A percentile compares a stretch with the other conserved stretches of the same genome.
phyloP scores from a whole-genome alignment of 2,888 invertebrate genomes.

The Malthinus flaveolus region DNA sequence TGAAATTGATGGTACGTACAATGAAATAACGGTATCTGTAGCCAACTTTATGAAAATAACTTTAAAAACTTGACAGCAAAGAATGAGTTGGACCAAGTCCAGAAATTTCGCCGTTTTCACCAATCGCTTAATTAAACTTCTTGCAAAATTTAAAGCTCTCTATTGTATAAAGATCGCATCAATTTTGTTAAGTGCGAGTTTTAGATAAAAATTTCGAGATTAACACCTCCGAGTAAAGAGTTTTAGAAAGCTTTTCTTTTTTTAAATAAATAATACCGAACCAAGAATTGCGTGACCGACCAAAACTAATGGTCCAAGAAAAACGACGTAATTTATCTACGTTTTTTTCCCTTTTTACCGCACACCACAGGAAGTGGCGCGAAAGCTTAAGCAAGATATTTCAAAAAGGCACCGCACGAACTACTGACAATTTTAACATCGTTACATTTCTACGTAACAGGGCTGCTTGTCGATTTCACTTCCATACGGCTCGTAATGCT shows the following conservation, averaged over 20 bases:
- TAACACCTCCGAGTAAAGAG: too few species aligned
- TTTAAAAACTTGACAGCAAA: conserved; percentile 2
- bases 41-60: conserved; percentile 1
- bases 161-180: too few species aligned
- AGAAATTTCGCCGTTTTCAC: not conserved
- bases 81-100: not conserved
- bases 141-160: too few species aligned
- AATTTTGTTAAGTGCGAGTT: too few species aligned
- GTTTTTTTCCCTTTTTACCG: conserved; percentile 8
- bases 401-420: conserved; percentile 12
- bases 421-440: conserved; percentile 22
- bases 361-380: conserved; percentile 12
- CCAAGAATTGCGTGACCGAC: conserved; percentile 18
- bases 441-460: conserved; percentile 10
- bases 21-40: not conserved
- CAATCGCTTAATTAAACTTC: conserved; percentile 3
- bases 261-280: not conserved
- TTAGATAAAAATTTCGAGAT: too few species aligned
- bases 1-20: conserved; percentile 10
- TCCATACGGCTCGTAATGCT: too few species aligned
- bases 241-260: too few species aligned
- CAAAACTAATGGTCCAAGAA: conserved; percentile 14
- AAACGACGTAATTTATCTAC: conserved; percentile 22
- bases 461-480: too few species aligned
- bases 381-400: conserved; percentile 16